phyloP scores from a whole-genome alignment of 2,113 vertebrate genomes.

The Callospermophilus lateralis region DNA sequence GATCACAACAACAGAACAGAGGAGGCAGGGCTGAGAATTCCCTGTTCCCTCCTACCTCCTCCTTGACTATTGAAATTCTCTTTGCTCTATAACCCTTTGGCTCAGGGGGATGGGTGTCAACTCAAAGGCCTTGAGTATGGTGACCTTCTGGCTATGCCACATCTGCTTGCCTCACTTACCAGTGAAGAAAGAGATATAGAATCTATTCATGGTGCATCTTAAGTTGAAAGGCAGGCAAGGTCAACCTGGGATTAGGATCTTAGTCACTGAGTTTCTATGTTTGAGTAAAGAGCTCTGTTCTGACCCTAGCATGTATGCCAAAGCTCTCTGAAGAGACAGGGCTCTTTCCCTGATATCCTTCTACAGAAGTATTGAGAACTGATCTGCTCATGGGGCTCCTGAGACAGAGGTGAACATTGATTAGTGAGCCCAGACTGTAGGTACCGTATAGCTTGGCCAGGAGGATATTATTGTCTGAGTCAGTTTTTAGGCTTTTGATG shows the following conservation, averaged over 20 bases:
- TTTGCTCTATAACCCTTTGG: not conserved
- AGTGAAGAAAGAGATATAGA: not conserved
- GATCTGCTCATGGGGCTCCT: not conserved
- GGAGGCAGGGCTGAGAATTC: too few relatives aligned
- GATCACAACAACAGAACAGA: not conserved
- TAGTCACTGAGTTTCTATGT: not conserved
- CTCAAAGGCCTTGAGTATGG: not conserved
- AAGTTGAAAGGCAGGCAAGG: not conserved
- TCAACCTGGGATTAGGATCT: not conserved
- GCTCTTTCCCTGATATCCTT: not conserved
- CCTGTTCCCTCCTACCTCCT: too few relatives aligned
- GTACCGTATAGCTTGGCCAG: too few relatives aligned
- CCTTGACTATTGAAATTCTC: not conserved
- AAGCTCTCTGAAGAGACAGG: not conserved
- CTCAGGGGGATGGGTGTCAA: not conserved
- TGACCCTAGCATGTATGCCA: not conserved
- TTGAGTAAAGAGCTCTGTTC: not conserved
- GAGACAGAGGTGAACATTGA: not conserved
- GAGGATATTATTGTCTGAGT: not conserved
- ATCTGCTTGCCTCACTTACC: not conserved
- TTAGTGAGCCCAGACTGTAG: not conserved
- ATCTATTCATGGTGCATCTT: accelerated
- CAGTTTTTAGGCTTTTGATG: not conserved
- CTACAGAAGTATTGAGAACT: not conserved
- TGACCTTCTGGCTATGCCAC: not conserved